Percentiles rank a stretch among this genome's conserved stretches.
Evolutionary conservation across 2,797 vertebrate species (phyloP).

Genomic region (Salarias fasciatus): DNA sequence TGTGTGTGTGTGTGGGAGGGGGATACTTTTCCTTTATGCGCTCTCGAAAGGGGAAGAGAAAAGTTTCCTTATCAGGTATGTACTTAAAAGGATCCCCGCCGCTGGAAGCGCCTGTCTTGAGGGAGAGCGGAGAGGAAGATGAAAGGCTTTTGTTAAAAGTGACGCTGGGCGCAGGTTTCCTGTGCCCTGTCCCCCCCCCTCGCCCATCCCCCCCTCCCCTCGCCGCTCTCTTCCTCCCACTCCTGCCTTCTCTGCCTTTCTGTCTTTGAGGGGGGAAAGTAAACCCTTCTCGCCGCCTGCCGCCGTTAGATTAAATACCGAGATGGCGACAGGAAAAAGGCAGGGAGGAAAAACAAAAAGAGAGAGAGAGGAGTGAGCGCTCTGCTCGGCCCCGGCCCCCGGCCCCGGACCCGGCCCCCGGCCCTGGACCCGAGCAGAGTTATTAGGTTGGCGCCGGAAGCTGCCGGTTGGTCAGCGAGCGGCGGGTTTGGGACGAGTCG

Average conservation of each 20-base stretch:
- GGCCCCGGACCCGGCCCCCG: conserved; percentile 46
- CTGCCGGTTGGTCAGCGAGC: conserved; percentile 91
- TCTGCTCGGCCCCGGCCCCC: conserved; percentile 39
- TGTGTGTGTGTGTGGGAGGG: conserved; percentile 79
- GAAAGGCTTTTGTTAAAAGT: conserved; percentile 96
- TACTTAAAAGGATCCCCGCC: conserved; percentile 92
- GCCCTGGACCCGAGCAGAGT: conserved; percentile 78
- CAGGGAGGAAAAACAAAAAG: conserved; percentile 93
- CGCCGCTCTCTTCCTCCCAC: conserved; percentile 70
- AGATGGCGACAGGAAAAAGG: conserved; percentile 99
- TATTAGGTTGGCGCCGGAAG: conserved; percentile 94
- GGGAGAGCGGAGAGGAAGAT: conserved; percentile 86
- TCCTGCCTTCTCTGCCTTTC: conserved; percentile 68
- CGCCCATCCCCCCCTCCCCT: conserved; percentile 68
- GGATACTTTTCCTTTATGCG: conserved; percentile 86
- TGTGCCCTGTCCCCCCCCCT: conserved; percentile 80
- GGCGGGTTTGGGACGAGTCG: conserved; percentile 89
- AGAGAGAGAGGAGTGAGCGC: conserved; percentile 26
- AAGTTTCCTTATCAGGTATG: conserved; percentile 92
- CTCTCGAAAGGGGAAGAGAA: conserved; percentile 70
- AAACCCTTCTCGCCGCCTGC: conserved; percentile 94
- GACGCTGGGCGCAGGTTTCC: conserved; percentile 93
- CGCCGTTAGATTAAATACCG: conserved; percentile 98
- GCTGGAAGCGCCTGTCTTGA: conserved; percentile 87
- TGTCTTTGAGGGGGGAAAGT: conserved; percentile 87